Evolutionary conservation across 37 sponge, comb jelly and placozoan genomes (phyloP), one percentile per base, ranked within the genome.

Genomic region (Chondrilla cf. caribensis): DNA sequence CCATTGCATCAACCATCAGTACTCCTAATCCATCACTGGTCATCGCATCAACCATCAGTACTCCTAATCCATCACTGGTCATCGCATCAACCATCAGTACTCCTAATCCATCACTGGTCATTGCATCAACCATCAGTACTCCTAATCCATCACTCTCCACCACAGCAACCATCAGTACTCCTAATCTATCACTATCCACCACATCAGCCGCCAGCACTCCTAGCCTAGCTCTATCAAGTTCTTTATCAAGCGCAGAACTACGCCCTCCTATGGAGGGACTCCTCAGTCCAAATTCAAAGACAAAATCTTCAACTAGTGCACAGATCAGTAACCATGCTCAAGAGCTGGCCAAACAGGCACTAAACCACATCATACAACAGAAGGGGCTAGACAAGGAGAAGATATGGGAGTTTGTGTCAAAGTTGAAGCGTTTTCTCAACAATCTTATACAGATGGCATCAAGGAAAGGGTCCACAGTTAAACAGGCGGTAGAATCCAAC

Each of bases 341-440:
- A 31, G 81, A 40, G 64, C 32, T 38, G 43, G 81, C 76, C 44
- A 73, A 73, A 40, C 44, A 38, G 44, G 76, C 44, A 39, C 44
- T 73, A 2, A 73, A 73, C 36, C 24, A 73, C 5, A 2, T 73
- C 25, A 42, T 73, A 15, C 76, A 73, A 37, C n/a, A 73, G 24
- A 37, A 38, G 3, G 76, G 76, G 2, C 32, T 60, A 22, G 31
- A 44, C 31, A 36, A 54, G n/a, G 54, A 42, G 55, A 51, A 28
- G 47, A 25, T 84, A 36, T 58, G 64, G 57, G 60, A 38, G 60
- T 22, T 54, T 85, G 87, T 89, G 38, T 58, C 79, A 39, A 93
- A 89, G 67, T 80, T 93, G 58, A 90, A 89, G 72, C 80, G 86
- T 54, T 93, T 93, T 78, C 76, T 93, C 22, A 87, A 82, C 8